These are phyloP conservation scores for Mesorhabditis sp. DNA, from an alignment of 2,888 invertebrate genomes.

Conservation along the genomic window DNA sequence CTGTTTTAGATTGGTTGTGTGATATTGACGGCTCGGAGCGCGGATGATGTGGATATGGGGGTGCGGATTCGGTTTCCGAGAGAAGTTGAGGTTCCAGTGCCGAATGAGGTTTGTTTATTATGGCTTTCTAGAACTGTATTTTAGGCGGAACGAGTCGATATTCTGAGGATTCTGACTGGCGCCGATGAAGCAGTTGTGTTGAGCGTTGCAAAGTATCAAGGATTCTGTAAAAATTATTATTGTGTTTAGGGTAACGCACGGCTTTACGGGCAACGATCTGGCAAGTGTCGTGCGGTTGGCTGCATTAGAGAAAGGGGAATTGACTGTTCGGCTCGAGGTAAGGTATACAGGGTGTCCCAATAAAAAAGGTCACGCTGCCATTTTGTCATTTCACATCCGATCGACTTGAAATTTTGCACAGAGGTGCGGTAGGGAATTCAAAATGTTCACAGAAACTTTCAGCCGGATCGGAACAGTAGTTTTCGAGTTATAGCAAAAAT, in stretches of 20 bases:
- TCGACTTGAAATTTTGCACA: no score
- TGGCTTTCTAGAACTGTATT: neutral
- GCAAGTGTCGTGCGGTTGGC: conserved; percentile 26
- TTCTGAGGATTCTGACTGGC: conserved; percentile 21
- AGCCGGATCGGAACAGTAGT: no score
- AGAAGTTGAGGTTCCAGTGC: conserved; percentile 18
- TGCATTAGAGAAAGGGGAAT: conserved; percentile 14
- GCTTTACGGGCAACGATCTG: conserved; percentile 50
- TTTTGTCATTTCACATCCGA: no score
- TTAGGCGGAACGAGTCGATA: conserved; percentile 32
- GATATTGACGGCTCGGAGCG: conserved; percentile 31
- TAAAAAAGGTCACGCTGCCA: no score
- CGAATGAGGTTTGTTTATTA: conserved; percentile 8
- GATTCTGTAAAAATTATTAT: neutral
- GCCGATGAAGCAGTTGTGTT: conserved; percentile 9
- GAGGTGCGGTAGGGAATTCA: no score
- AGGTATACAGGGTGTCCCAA: neutral
- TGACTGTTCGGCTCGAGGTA: neutral
- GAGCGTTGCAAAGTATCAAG: conserved; percentile 21
- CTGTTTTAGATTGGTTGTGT: conserved; percentile 18
- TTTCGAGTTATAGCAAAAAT: no score
- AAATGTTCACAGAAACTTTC: no score
- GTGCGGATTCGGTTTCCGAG: conserved; percentile 43
- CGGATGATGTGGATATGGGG: conserved; percentile 34
- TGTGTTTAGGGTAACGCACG: conserved; percentile 40